Evolutionary conservation across 1,140 invertebrate species (phyloP).

Genomic region (Pseudachorutes palmiensis): DNA sequence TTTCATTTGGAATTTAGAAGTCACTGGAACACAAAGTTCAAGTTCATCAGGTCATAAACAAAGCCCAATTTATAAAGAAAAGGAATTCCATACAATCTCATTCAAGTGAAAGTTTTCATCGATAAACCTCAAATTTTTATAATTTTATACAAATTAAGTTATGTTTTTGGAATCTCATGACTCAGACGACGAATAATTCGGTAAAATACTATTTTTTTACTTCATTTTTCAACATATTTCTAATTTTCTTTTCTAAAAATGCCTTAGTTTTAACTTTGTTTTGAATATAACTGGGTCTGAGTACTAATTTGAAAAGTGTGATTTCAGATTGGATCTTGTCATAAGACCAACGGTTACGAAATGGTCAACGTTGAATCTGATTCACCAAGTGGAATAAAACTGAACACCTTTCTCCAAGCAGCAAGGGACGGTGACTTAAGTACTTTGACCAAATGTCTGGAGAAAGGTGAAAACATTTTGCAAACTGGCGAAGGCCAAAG

Average conservation of each 20-base stretch:
- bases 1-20: neutral
- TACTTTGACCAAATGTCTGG: neutral
- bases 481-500: neutral
- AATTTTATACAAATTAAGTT: no score
- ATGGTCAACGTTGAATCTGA: neutral
- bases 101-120: neutral
- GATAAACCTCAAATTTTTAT: no score
- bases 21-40: neutral
- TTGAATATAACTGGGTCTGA: no score
- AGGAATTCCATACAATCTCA: neutral
- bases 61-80: no score
- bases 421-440: neutral
- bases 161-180: no score
- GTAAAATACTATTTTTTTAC: neutral
- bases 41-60: neutral
- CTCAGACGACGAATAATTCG: neutral
- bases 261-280: no score
- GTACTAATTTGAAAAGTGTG: no score
- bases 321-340: neutral
- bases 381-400: neutral
- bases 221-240: no score
- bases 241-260: no score
- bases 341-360: slow-evolving; percentile 3
- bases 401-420: neutral
- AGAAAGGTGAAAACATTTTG: neutral